These are phyloP conservation scores for Pagrus major DNA, from an alignment of 2,113 vertebrate genomes.

Conservation along the genomic window DNA sequence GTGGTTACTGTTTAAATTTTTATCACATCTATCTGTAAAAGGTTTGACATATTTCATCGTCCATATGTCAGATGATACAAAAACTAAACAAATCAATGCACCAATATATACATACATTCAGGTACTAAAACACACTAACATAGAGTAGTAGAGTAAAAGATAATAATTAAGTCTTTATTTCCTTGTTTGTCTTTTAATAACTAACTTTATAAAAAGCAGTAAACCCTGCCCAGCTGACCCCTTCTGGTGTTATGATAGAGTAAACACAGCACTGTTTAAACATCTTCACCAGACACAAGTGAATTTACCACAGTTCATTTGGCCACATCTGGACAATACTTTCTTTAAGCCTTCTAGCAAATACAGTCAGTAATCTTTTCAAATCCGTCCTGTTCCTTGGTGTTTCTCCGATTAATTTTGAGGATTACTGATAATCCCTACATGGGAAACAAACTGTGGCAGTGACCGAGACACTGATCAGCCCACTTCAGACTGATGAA, in stretches of 20 bases:
- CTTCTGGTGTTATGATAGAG: not conserved
- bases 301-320: slow-evolving; percentile 20
- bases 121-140: too few relatives aligned
- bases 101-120: not conserved
- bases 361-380: slow-evolving; percentile 61
- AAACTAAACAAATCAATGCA: not conserved
- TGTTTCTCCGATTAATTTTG: slow-evolving; percentile 63
- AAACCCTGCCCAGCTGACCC: not conserved
- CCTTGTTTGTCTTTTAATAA: not conserved
- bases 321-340: slow-evolving; percentile 61
- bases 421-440: slow-evolving; percentile 72
- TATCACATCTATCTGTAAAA: too few relatives aligned
- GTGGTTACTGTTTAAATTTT: too few relatives aligned
- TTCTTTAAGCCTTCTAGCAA: slow-evolving; percentile 48
- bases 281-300: not conserved
- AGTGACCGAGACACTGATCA: slow-evolving; percentile 38
- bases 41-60: not conserved
- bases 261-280: not conserved
- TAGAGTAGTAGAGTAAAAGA: too few relatives aligned
- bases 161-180: not conserved
- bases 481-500: slow-evolving; percentile 45
- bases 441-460: slow-evolving; percentile 46
- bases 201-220: too few relatives aligned
- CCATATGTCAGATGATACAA: not conserved
- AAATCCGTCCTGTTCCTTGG: slow-evolving; percentile 63